Base-by-base conservation (phyloP, 1,140 invertebrate species). In the Andricus grossulariae region DNA sequence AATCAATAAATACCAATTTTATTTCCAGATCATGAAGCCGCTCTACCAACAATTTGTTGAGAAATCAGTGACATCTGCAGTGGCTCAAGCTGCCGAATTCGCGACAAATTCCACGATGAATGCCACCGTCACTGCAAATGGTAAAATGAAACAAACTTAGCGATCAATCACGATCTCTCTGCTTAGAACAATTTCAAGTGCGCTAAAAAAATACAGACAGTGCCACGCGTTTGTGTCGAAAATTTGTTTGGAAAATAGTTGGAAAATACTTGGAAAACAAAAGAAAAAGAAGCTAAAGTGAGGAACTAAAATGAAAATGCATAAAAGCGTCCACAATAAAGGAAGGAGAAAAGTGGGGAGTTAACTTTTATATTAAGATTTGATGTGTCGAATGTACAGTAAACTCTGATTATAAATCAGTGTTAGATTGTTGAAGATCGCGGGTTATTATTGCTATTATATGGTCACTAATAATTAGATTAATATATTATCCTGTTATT, bases 31-130 rank as follows among this genome's bases (percentile, higher is more conserved):
- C 74, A 94, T 97, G 94, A 96, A 96, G 86, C 95, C 96, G 71
- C 88, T 95, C 72, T 96, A 96, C 88, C 94, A 96, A 87, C 92
- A 93, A 74, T 94, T 95, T 83, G 92, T 96, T 85, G 95, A 96
- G 89, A 95, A 95, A 90, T 94, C 95, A 84, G 94, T 96, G 83
- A 93, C 96, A 84, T 95, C 95, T 87, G 96, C 95, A 82, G 95
- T 95, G 74, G 93, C 93, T 78, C 94, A 94, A 85, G 95, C 94
- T 84, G 94, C 95, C 84, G 95, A 94, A 80, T 92, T 93, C 81
- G 91, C 93, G 45, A 92, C 93, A 72, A 91, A 93, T 78, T 92
- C 93, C 76, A 92, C 93, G 76, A 78, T 87, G 80, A 86, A 81
- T 83, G 86, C 84, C 80, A 90, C 83, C 83, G 80, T 75, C 77